phyloP scores from a whole-genome alignment of 2,113 vertebrate species.

The Hemiscyllium ocellatum region DNA sequence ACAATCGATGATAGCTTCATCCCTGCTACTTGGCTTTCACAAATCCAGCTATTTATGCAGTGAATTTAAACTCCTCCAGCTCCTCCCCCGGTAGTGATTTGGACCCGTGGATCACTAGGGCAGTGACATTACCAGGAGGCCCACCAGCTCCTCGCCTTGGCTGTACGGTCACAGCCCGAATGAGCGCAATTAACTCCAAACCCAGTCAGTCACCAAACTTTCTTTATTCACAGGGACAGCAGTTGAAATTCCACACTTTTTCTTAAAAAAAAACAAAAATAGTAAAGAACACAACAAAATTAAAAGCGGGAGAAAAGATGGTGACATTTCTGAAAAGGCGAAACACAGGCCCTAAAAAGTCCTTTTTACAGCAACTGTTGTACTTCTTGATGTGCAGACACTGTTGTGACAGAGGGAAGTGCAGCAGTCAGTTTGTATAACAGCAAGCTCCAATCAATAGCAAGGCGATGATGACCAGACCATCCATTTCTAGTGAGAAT shows the following conservation, averaged over 20 bases:
- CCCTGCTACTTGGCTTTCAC: too few species aligned
- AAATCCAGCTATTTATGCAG: too few species aligned
- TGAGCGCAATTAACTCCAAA: neutral
- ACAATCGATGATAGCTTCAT: too few species aligned
- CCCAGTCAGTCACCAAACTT: neutral
- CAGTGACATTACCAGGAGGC: too few species aligned
- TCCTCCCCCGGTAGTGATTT: too few species aligned
- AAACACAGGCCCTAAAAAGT: neutral
- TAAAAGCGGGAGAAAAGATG: neutral
- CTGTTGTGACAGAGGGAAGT: neutral
- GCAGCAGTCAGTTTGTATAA: neutral
- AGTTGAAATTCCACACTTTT: neutral
- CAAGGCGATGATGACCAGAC: neutral
- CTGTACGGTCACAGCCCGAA: neutral
- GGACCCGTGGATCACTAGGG: too few species aligned
- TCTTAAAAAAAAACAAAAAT: neutral
- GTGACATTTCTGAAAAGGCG: neutral
- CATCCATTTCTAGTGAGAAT: neutral
- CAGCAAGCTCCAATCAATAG: neutral
- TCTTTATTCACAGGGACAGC: constrained; percentile 7
- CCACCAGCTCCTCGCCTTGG: too few species aligned
- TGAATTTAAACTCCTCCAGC: too few species aligned
- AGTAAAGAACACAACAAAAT: neutral
- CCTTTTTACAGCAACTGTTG: neutral
- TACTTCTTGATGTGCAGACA: neutral